Base-by-base conservation (phyloP, 2,888 invertebrate species). In the Callimorpha dominula region DNA sequence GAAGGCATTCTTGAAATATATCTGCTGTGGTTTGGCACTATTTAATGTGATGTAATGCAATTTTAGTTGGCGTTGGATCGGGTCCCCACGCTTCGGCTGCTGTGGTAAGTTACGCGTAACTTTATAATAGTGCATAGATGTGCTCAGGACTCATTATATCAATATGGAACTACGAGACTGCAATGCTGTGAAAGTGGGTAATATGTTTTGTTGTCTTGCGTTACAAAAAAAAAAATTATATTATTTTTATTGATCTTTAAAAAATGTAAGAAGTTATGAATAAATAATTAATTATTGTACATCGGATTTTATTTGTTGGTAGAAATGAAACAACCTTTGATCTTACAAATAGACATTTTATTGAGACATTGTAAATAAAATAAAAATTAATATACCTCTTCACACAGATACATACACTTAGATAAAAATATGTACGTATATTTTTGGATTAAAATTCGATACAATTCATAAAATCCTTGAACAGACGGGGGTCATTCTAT, bases 311-410 rank as follows among this genome's bases (percentile, higher is more conserved):
- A 90, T 92, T 86, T 42, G 52, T 54, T 50, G 78, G 73, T 71
- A 73, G 81, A 87, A 89, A 85, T 88, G 70, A 93, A 89, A 88
- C 85, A 62, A 83, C 74, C 65, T 76, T 76, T 76, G 79, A 86
- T 87, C 83, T 91, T 94, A 94, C 85, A 93, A 93, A 94, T 91
- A 93, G 92, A 94, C 89, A 91, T 89, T 95, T 94, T 95, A 95
- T 94, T 95, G 86, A 91, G 93, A 95, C 90, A 92, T 93, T 93
- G 93, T 95, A 94, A 94, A 95, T 90, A 92, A 95, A 94, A 93
- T 93, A 94, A 86, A 93, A 94, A 92, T 86, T 91, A 93, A 93
- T 91, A 89, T 92, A 91, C 86, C 88, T 87, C 83, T 90, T 86
- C 90, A 93, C 93, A 92, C 89, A 87, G 88, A 92, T 90, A 92